Base-by-base conservation (phyloP, 2,888 invertebrate species). In the Drosophila mimica region DNA sequence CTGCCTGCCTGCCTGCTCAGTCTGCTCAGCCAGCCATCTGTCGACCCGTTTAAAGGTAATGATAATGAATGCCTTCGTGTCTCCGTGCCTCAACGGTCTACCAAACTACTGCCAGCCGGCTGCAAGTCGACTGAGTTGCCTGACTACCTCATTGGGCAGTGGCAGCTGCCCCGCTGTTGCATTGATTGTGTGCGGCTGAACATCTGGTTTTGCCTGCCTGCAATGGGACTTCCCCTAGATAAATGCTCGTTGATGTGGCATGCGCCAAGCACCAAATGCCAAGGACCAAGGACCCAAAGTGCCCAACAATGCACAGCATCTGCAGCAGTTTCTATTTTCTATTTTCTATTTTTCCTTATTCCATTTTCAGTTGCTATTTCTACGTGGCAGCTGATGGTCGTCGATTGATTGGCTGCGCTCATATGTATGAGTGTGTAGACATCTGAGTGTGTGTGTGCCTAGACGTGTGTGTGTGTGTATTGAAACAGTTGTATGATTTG, bases 121-220 rank as follows among this genome's bases (percentile, higher is more conserved):
- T 74, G 63, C 68, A 65, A 46, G 62, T 59, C 36, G 9, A 13
- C 25, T 20, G 28, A n/a, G 43, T 20, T 61, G 64, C 31, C 65
- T 43, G 56, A 8, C 51, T 20, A 61, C 65, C 51, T 51, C 36
- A 9, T 38, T 64, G 36, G 38, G 36, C n/a, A 30, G 38, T 38
- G 38, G 70, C 77, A 71, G 74, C 70, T 68, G 82, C 68, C 64
- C 54, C 65, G 73, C 72, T 69, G 78, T 57, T 66, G 79, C 82
- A 70, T 81, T 81, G 81, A 81, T 82, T 81, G 65, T 51, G 64
- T 52, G 48, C 54, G 58, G 36, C 65, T 65, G 52, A 76, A 75
- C 82, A 81, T 78, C 81, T 81, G 82, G n/a, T 65, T 63, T 69
- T 67, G 46, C 25, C 46, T 54, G 57, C 25, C 58, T 48, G 25